Evolutionary conservation across 2,888 invertebrate genomes (phyloP), one percentile per base, ranked within the genome.

Genomic region (Coleophora flavipennella): DNA sequence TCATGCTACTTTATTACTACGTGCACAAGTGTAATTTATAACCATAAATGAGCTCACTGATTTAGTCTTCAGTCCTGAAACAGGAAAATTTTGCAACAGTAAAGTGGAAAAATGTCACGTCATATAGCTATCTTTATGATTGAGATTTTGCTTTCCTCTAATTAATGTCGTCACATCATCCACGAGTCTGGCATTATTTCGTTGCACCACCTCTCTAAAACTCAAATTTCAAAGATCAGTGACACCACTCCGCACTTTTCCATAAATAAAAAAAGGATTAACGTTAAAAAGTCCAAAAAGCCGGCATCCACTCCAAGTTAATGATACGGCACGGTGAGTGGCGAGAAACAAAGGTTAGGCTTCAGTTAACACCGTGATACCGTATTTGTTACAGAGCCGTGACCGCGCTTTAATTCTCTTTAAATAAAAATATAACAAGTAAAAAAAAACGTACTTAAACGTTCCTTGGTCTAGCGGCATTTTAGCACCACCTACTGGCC

Each of bases 251-350:
- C 53, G 56, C 39, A 43, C 58, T 75, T 72, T 71, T 66, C 57
- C 68, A 67, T 70, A 74, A 74, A 74, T 73, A 78, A 79, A 70
- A 77, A 79, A 75, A 70, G 65, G 67, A 80, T 81, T 80, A 83
- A 71, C 62, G 67, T 60, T 70, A 80, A 83, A 81, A 81, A 79
- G 72, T 68, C 63, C 38, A 80, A 79, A 79, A 80, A 69, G 60
- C 61, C 51, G 44, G 49, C 75, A 72, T 72, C 78, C 83, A 81
- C 84, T 84, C 69, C 72, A 77, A 81, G 84, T 83, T 84, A 83
- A 84, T 83, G 84, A 84, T 83, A 84, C 83, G 84, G 74, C 74
- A 79, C 71, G 78, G 65, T 65, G 81, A 73, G 78, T 74, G 72
- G 72, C 65, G 74, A 65, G 69, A 83, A 83, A 84, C 83, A 84